These are phyloP conservation scores for Micromussa lordhowensis DNA, from an alignment of 92 coral and sea anemone genomes.

Conservation along the genomic window DNA sequence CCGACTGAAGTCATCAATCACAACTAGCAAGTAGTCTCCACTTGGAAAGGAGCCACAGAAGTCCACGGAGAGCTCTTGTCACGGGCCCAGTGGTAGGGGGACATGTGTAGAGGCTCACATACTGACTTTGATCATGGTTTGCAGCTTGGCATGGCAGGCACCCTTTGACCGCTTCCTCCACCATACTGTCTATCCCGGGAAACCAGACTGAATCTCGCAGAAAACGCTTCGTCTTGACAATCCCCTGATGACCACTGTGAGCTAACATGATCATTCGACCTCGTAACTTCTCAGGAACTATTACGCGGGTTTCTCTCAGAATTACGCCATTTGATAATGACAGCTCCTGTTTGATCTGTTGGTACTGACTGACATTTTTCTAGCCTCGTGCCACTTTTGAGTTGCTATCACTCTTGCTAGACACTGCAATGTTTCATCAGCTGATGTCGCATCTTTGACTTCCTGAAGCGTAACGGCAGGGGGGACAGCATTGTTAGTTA, in stretches of 20 bases:
- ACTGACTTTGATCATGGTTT: conserved; percentile 13
- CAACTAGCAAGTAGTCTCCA: conserved; percentile 52
- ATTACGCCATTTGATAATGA: conserved; percentile 30
- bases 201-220: conserved; percentile 42
- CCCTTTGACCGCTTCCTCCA: conserved; percentile 1
- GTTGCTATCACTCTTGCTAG: conserved; percentile 6
- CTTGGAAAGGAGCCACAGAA: conserved; percentile 32
- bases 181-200: conserved; percentile 23
- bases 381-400: conserved; percentile 13
- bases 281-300: conserved; percentile 37
- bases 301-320: conserved; percentile 40
- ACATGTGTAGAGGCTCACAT: conserved; percentile 45
- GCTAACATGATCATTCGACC: conserved; percentile 14
- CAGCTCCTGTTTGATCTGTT: conserved; percentile 39
- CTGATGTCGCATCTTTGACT: conserved; percentile 49
- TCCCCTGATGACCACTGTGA: conserved; percentile 42
- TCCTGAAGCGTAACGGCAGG: conserved; percentile 68
- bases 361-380: conserved; percentile 24
- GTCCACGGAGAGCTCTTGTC: conserved; percentile 52
- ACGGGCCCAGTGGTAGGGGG: conserved; percentile 56
- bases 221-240: conserved; percentile 34
- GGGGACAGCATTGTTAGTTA: conserved; percentile 44
- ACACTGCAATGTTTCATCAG: too few species aligned
- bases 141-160: conserved; percentile 32
- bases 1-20: conserved; percentile 41